A percentile compares a stretch with the other conserved stretches of the same genome.
Conservation (phyloP, 2,888 invertebrate species). For the Xestoiulus laeticollis region DNA sequence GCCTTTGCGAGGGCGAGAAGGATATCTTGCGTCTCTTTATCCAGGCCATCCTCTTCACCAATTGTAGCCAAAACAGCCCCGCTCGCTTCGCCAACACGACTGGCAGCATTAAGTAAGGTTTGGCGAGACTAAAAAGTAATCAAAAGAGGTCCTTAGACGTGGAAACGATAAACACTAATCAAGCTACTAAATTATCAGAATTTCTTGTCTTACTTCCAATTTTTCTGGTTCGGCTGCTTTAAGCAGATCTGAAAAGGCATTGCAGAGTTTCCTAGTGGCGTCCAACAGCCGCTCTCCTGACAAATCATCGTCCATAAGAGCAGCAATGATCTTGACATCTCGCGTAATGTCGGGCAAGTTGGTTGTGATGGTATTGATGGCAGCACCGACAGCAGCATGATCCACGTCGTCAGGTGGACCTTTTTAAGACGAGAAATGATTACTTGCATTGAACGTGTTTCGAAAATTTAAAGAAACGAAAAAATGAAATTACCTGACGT, state of each 20-base stretch:
- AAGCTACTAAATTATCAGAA: neutral
- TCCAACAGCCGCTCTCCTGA: constrained; percentile 87
- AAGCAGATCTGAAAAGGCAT: constrained; percentile 89
- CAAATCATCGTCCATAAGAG: constrained; percentile 86
- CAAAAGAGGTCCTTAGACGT: neutral
- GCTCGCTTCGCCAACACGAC: constrained; percentile 95
- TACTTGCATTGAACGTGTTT: neutral
- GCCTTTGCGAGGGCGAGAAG: constrained; percentile 93
- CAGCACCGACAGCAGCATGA: constrained; percentile 94
- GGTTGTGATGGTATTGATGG: constrained; percentile 95
- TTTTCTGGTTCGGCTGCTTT: constrained; percentile 95
- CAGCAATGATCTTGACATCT: constrained; percentile 94
- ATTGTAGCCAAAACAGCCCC: constrained; percentile 92
- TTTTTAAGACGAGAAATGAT: constrained; percentile 55
- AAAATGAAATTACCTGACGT: constrained; percentile 73
- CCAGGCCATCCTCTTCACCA: constrained; percentile 82
- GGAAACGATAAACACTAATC: neutral
- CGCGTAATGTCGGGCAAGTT: constrained; percentile 94
- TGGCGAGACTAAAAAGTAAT: constrained; percentile 77
- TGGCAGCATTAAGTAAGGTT: constrained; percentile 92
- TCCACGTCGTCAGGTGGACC: constrained; percentile 88
- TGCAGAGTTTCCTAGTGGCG: constrained; percentile 90
- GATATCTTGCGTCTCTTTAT: constrained; percentile 73
- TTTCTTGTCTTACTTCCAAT: constrained; percentile 73
- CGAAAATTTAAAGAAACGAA: neutral